Base-by-base conservation (phyloP, 2,888 invertebrate species). In the Cerceris ruficornis region DNA sequence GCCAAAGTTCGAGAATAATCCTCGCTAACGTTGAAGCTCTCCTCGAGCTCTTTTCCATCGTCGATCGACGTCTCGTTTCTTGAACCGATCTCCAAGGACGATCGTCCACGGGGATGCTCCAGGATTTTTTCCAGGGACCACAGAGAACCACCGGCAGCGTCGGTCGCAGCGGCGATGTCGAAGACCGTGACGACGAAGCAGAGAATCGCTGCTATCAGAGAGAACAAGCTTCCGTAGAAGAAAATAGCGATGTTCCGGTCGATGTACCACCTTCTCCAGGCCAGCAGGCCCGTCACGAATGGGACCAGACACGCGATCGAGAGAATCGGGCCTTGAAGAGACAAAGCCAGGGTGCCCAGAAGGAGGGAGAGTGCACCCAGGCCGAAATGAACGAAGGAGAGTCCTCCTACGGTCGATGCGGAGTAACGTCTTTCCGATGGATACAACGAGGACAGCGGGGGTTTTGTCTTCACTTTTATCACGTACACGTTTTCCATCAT, bases 381-480 rank as follows among this genome's bases (percentile, higher is more conserved):
- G 0, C 94, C 94, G 8, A 95, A 92, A 84, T 95, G 95, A 0
- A 95, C 94, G 91, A 95, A 94, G 1, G 95, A 94, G 50, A 95
- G 88, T 0, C 95, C 95, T 5, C 95, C 94, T 0, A 95, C 95
- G 0, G 95, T 95, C 0, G 95, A 95, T 0, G 95, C 95, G 0
- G 95, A 95, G 87, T 95, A 95, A 69, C 95, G 92, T 80, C 95
- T 91, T 88, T 95, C 95, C 0, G 95, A 95, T 0, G 95, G 95
- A 83, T 95, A 95, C 49, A 94, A 87, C n/a, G 93, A 92, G 75
- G 94, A 93, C 0, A 94, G 93, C 83, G 94, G 94, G 1, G 94
- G 94, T 89, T 94, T 94, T 8, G 95, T 94, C 90, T 94, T 94
- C 87, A 95, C 95, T 93, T 94, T 95, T 76, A 95, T 94, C 82